phyloP scores from a whole-genome alignment of 2,113 vertebrate genomes.

The Crocuta crocuta region DNA sequence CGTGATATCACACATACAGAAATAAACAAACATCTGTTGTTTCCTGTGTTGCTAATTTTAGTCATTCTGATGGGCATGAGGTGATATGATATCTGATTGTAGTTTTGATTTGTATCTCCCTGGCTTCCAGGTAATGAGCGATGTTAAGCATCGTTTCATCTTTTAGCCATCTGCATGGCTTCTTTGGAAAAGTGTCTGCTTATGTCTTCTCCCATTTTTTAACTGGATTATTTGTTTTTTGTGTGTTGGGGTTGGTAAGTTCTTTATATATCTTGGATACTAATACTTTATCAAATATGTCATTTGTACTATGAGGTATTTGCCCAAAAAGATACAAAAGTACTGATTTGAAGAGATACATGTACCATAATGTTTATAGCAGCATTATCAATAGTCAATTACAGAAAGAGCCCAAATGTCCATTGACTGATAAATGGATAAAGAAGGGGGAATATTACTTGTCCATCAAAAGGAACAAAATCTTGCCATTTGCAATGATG shows the following conservation, averaged over 20 bases:
- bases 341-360: background rate
- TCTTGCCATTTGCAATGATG: background rate
- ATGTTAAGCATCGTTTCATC: background rate
- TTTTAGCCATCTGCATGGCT: background rate
- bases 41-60: background rate
- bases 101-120: background rate
- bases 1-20: background rate
- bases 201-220: background rate
- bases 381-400: background rate
- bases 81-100: background rate
- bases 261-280: background rate
- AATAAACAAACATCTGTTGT: background rate
- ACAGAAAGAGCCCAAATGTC: background rate
- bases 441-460: background rate
- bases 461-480: background rate
- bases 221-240: background rate
- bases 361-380: background rate
- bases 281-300: background rate
- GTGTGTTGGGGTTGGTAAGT: background rate
- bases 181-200: background rate
- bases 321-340: background rate
- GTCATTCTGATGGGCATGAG: background rate
- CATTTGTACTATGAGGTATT: background rate
- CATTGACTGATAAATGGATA: background rate
- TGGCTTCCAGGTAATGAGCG: background rate